Percentiles rank a stretch among this genome's conserved stretches.
Conservation (phyloP, 2,797 vertebrate species). For the Schizopygopsis pylzovi region DNA sequence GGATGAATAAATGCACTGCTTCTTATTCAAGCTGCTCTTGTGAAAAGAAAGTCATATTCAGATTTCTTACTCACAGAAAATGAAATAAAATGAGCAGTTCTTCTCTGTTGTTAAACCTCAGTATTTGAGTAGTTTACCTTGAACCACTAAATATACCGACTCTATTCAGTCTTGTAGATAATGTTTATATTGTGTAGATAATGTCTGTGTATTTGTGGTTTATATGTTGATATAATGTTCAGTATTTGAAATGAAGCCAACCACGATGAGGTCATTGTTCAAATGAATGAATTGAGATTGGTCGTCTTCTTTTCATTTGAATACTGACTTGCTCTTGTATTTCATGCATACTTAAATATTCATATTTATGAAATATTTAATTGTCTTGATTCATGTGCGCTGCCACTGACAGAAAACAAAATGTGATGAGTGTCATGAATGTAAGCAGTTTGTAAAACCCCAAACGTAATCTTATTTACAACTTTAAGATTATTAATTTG, state of each 20-base stretch:
- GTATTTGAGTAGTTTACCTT: not conserved
- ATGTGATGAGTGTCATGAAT: not conserved
- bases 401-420: not conserved
- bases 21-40: not conserved
- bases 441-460: not conserved
- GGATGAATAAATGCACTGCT: constrained; percentile 3
- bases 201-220: not conserved
- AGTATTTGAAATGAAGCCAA: not conserved
- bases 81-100: not conserved
- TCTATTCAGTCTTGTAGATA: not conserved
- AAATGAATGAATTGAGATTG: not conserved
- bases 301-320: not conserved
- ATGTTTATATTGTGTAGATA: not conserved
- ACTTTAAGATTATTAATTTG: not conserved
- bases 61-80: constrained; percentile 1
- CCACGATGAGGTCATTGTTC: not conserved
- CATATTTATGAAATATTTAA: not conserved
- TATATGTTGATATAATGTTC: not conserved
- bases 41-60: not conserved
- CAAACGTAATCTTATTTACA: not conserved
- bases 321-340: not conserved
- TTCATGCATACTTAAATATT: not conserved
- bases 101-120: not conserved
- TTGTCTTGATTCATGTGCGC: not conserved
- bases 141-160: not conserved